Evolutionary conservation across 1,140 invertebrate species (phyloP), one percentile per base, ranked within the genome.

Genomic region (Macrosteles quadrilineatus): DNA sequence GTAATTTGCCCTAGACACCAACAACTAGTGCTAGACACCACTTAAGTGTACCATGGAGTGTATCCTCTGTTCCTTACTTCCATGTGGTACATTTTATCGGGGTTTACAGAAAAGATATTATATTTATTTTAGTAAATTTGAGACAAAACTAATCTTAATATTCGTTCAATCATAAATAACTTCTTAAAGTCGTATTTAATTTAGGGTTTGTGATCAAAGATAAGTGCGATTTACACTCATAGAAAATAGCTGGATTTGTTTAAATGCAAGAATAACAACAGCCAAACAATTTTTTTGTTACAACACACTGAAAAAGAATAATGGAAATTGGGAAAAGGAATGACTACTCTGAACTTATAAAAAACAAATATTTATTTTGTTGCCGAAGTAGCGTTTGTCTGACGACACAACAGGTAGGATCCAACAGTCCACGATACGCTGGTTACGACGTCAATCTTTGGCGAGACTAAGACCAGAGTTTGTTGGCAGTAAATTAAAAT

Each of bases 301-400:
- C n/a, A n/a, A n/a, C n/a, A n/a, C n/a, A n/a, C n/a, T n/a, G n/a
- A n/a, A n/a, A n/a, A n/a, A n/a, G n/a, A n/a, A n/a, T n/a, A n/a
- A n/a, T n/a, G n/a, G n/a, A n/a, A n/a, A n/a, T n/a, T n/a, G n/a
- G n/a, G n/a, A n/a, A 50, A 50, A 50, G 17, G 47, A 23, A 19
- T 9, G 3, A 50, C 4, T 9, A 50, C n/a, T 9, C 47, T 9
- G 3, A 50, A 11, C 3, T 50, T 19, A 59, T 27, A 59, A 59
- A 59, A 59, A 59, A 59, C 55, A 59, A 59, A 30, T 59, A 59
- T 59, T 59, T 59, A 59, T 59, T 59, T 59, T 59, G 55, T 59
- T 59, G 55, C 23, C 55, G 55, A 59, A 50, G 21, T 21, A 19
- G n/a, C 47, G 47, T 19, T 19, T 50, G 47, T 21, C 47, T n/a